Percentiles rank a stretch among this genome's conserved stretches.
phyloP scores from a whole-genome alignment of 2,888 invertebrate species.

The Ellobium chinense region DNA sequence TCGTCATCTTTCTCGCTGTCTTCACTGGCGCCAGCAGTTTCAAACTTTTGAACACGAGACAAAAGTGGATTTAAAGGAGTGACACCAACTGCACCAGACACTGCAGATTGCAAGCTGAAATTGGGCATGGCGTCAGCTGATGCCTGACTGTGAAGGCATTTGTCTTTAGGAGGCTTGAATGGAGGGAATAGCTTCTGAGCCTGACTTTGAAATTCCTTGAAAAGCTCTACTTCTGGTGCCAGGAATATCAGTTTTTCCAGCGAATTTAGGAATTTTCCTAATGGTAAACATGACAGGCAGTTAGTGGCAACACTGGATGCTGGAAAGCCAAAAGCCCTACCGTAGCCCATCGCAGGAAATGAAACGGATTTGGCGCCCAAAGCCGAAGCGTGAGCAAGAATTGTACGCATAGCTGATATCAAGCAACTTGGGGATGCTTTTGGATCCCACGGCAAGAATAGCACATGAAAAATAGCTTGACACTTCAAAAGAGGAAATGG shows the following conservation, averaged over 20 bases:
- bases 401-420: not conserved
- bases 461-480: constrained; percentile 16
- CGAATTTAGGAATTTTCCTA: not conserved
- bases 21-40: not conserved
- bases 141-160: not conserved
- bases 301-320: constrained; percentile 14
- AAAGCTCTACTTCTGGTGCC: constrained; percentile 21
- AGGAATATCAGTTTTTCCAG: constrained; percentile 15
- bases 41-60: not conserved
- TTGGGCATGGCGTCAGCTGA: not conserved
- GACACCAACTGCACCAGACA: not conserved
- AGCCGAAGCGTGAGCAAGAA: not conserved
- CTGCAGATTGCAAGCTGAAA: not conserved
- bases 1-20: not conserved
- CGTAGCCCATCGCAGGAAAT: constrained; percentile 30
- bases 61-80: not conserved
- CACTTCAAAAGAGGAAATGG: not conserved
- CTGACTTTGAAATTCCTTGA: constrained; percentile 20
- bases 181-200: not conserved
- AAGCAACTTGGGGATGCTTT: not conserved
- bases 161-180: too few species aligned
- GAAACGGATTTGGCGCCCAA: constrained; percentile 22
- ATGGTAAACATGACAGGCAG: not conserved
- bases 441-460: constrained; percentile 5
- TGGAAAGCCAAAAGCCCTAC: constrained; percentile 19